phyloP scores from a whole-genome alignment of 1,140 invertebrate species.

The Bombus sibiricus region DNA sequence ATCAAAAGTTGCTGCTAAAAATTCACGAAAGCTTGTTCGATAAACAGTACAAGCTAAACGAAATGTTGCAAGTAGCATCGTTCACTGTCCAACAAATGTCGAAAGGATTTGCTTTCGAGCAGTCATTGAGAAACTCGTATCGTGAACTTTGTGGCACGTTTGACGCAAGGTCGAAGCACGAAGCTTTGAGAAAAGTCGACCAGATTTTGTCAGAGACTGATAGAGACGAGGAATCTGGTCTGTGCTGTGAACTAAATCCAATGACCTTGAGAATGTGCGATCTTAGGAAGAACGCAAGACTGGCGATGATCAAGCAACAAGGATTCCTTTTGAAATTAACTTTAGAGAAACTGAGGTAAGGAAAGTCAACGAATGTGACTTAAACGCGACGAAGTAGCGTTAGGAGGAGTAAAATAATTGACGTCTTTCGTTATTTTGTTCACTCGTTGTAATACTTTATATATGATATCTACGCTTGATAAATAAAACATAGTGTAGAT shows the following conservation, averaged over 20 bases:
- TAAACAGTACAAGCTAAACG: slow-evolving; percentile 83
- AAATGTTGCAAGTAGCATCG: slow-evolving; percentile 86
- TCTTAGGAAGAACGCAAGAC: slow-evolving; percentile 72
- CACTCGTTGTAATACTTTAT: too few relatives aligned
- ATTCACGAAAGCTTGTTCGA: slow-evolving; percentile 83
- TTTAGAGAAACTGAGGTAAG: slow-evolving; percentile 13
- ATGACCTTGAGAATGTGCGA: slow-evolving; percentile 69
- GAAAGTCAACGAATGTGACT: too few relatives aligned
- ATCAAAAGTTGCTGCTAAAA: slow-evolving; percentile 82
- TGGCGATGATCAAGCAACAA: slow-evolving; percentile 76
- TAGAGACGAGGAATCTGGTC: not conserved
- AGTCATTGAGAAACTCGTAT: slow-evolving; percentile 25
- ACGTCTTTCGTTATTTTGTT: too few relatives aligned
- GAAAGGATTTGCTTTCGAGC: slow-evolving; percentile 81
- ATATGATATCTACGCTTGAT: too few relatives aligned
- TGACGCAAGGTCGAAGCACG: slow-evolving; percentile 64
- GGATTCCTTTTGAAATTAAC: slow-evolving; percentile 67
- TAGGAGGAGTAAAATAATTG: too few relatives aligned
- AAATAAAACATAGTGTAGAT: too few relatives aligned
- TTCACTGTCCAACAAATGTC: slow-evolving; percentile 86
- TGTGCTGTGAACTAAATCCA: slow-evolving; percentile 53
- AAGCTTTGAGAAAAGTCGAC: slow-evolving; percentile 17
- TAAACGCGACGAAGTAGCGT: too few relatives aligned
- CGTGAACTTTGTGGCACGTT: slow-evolving; percentile 40
- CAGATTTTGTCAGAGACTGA: not conserved